Evolutionary conservation across 1,140 invertebrate species (phyloP), one percentile per base, ranked within the genome.

Genomic region (Mamestra configurata): DNA sequence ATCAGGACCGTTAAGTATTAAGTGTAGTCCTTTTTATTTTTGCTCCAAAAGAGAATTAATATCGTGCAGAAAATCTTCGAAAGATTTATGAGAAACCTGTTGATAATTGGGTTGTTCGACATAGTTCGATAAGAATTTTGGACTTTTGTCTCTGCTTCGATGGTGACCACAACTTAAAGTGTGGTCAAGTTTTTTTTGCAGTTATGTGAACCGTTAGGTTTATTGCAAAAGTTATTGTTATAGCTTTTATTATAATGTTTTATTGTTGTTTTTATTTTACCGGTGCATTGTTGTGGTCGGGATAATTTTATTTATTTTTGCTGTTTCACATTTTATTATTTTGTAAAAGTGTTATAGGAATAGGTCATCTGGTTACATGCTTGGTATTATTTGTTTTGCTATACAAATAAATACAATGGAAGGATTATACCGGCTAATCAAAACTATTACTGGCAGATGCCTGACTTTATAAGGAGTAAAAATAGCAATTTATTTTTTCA

Each of bases 1-100:
- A 46, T 8, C 7, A 10, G 7, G 43, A n/a, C 72, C 49, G 49
- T 72, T 55, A 72, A 51, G 49, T 73, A 18, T 64, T 61, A 20
- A 76, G 40, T 76, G 35, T 61, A 6, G 53, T 15, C 18, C 11
- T n/a, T 49, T 59, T n/a, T 15, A 0, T 75, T 76, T 71, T 61
- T 76, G 22, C 24, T 46, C 40, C 57, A 64, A 40, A 76, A 76
- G 57, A 49, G 55, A 40, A 61, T 76, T 76, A 76, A 76, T 76
- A 27, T 76, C 73, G 18, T 31, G 10, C n/a, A 31, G 27, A 57
- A 43, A 40, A 20, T 64, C 18, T 61, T n/a, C 8, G 40, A 24
- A 22, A 24, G 57, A 76, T 76, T 76, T 76, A 76, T 76, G 40
- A 5, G 22, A 76, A 61, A 76, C 73, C 57, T 51, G 73, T 76